phyloP scores from a whole-genome alignment of 2,113 vertebrate species.

The Cacatua alba region DNA sequence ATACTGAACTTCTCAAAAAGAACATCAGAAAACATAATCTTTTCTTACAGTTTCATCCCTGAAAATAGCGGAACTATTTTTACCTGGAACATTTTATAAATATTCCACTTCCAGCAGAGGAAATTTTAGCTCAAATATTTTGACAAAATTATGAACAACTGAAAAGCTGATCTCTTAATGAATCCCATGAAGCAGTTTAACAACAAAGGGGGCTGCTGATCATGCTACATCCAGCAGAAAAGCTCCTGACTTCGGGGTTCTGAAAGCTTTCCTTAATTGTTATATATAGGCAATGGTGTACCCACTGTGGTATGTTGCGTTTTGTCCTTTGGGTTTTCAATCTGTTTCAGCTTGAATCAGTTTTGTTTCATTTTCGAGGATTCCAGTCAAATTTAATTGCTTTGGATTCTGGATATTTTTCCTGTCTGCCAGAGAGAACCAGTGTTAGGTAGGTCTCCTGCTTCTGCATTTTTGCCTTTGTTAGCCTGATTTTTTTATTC shows the following conservation, averaged over 20 bases:
- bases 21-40: background rate
- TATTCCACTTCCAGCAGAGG: constrained; percentile 10
- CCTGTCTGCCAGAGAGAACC: background rate
- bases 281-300: background rate
- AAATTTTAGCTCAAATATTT: constrained; percentile 55
- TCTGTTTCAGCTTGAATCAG: background rate
- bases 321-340: background rate
- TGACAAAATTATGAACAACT: constrained; percentile 29
- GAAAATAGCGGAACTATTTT: constrained; percentile 30
- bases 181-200: background rate
- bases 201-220: background rate
- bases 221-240: background rate
- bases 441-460: background rate
- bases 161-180: background rate
- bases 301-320: background rate
- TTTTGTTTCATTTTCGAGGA: background rate
- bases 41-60: background rate
- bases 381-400: background rate
- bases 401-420: background rate
- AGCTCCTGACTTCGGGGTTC: background rate
- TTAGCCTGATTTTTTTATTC: background rate
- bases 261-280: background rate
- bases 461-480: background rate
- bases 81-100: constrained; percentile 45
- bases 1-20: background rate